Percentiles rank a stretch among this genome's conserved stretches.
phyloP scores from a whole-genome alignment of 2,797 vertebrate species.

The Apodemus agrarius region DNA sequence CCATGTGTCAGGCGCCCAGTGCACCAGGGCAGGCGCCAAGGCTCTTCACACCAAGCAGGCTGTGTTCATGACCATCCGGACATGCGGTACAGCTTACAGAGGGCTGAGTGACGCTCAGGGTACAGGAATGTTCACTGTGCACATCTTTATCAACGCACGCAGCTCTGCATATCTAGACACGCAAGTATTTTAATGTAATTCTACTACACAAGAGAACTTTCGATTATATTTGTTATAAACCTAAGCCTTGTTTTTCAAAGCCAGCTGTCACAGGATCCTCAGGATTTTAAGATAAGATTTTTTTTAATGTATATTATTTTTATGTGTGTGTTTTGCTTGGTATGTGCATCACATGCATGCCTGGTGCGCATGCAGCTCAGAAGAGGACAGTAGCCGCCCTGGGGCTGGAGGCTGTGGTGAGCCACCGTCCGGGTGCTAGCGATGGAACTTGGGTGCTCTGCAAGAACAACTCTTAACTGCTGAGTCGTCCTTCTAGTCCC shows the following conservation, averaged over 20 bases:
- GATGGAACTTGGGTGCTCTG: background rate
- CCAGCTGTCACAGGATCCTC: background rate
- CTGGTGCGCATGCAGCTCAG: background rate
- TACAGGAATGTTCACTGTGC: background rate
- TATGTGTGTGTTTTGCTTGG: background rate
- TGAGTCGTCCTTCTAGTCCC: background rate
- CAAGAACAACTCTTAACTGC: background rate
- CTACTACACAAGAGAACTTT: background rate
- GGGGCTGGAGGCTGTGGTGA: background rate
- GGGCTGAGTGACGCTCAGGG: background rate
- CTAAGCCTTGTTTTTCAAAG: conserved; percentile 52
- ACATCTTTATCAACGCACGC: conserved; percentile 33
- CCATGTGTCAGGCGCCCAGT: background rate
- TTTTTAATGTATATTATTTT: background rate
- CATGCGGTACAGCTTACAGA: conserved; percentile 39
- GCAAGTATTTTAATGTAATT: conserved; percentile 40
- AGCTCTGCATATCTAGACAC: conserved; percentile 35
- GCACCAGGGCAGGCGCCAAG: background rate
- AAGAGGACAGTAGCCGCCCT: background rate
- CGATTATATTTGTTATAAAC: background rate
- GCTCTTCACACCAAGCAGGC: background rate
- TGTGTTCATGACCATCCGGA: background rate
- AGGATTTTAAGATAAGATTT: background rate
- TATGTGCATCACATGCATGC: background rate
- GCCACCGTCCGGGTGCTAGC: background rate